These are phyloP conservation scores for Cryptomyrus ogoouensis DNA, from an alignment of 2,113 vertebrate genomes.

Conservation along the genomic window DNA sequence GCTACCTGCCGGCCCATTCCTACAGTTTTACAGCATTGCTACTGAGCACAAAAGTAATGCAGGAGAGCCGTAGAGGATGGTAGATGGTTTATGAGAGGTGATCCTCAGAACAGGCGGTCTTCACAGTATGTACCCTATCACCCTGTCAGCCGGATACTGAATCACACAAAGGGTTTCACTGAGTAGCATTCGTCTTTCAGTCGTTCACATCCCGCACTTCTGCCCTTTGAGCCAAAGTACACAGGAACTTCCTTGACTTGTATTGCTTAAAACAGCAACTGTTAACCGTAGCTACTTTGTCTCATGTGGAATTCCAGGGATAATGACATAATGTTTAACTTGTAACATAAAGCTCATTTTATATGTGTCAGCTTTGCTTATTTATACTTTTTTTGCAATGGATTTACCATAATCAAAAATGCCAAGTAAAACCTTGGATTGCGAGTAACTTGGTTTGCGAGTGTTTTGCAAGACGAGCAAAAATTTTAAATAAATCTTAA, in stretches of 20 bases:
- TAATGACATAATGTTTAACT: not conserved
- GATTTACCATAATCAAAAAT: not conserved
- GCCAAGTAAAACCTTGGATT: too few relatives aligned
- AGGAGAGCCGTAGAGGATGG: not conserved
- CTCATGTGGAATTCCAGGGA: not conserved
- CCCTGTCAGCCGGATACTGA: not conserved
- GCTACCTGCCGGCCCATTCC: not conserved
- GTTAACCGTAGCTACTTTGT: not conserved
- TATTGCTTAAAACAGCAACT: not conserved
- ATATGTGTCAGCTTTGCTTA: not conserved
- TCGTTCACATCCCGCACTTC: not conserved
- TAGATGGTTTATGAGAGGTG: not conserved
- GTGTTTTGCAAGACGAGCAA: too few relatives aligned
- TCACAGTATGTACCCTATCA: not conserved
- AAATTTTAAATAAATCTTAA: too few relatives aligned
- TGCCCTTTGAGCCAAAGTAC: not conserved
- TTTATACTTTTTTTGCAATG: not conserved
- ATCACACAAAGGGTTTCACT: not conserved
- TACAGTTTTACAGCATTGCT: not conserved
- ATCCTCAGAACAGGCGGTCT: not conserved
- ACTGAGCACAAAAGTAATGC: not conserved
- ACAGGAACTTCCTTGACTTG: not conserved
- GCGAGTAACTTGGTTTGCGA: too few relatives aligned
- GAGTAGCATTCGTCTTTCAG: not conserved
- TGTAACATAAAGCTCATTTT: not conserved